Evolutionary conservation across 30 jellyfish, hydroid and myxozoan species (phyloP), one percentile per base, ranked within the genome.

Genomic region (Aurelia aurita): DNA sequence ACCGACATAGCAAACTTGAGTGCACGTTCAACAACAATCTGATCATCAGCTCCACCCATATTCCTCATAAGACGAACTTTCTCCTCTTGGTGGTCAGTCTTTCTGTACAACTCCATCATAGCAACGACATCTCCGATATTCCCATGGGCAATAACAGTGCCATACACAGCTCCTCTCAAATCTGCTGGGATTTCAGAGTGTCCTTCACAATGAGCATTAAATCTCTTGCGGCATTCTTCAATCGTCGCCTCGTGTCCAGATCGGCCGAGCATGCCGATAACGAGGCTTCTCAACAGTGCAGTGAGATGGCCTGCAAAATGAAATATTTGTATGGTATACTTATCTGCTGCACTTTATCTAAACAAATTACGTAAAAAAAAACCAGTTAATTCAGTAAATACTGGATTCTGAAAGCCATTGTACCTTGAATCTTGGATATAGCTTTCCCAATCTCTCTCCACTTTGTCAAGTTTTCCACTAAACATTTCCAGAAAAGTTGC

Each of bases 1-100:
- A 94, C 99, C 73, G 99, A 88, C 85, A 94, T 77, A 20, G 95
- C 91, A 72, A 88, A 94, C 28, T 89, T 67, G 21, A 94, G 92
- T 6, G 91, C 97, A 13, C 90, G 88, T 21, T 64, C 84, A 22
- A 87, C 69, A 54, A 94, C 76, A 12, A 83, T 85, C 21, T 80
- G 78, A 53, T 89, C 86, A 21, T 94, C 90, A 32, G 92, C 58
- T 26, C 87, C 85, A 29, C 99, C 99, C 91, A 94, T 65, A 26
- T 55, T 32, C 32, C 95, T 66, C 91, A 94, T 75, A 18, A 94
- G 72, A 35, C 99, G 92, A 25, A 59, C 84, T 68, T 89, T 84
- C 58, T 94, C 99, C 58, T 94, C 99, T 58, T 84, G 90, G 73
- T 79, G 94, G n/a, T 85, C 96, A 14, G 94, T 79, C 28, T 84